Evolutionary conservation across 2,797 vertebrate genomes (phyloP).

Genomic region (Allobates femoralis): DNA sequence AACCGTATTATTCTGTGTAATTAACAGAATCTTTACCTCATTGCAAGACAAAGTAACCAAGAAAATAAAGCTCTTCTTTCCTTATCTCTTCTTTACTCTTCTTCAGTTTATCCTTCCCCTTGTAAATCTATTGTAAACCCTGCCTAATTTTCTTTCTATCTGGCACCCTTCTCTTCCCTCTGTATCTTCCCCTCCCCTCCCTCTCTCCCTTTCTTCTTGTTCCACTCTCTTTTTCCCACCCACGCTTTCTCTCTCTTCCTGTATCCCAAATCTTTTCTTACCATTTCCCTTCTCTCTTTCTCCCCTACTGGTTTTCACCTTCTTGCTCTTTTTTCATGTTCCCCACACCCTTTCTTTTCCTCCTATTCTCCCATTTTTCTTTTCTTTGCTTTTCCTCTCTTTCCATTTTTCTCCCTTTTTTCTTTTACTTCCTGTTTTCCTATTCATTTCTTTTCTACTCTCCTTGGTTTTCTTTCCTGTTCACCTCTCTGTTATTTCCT

Average conservation of each 20-base stretch:
- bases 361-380: neutral
- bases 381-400: neutral
- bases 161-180: too few species aligned
- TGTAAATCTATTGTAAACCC: too few species aligned
- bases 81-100: neutral
- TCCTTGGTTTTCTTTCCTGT: neutral
- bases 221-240: too few species aligned
- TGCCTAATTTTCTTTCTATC: too few species aligned
- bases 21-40: neutral
- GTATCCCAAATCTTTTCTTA: too few species aligned
- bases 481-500: neutral
- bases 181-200: too few species aligned
- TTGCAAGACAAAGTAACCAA: neutral
- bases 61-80: neutral
- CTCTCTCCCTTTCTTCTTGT: too few species aligned
- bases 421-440: neutral
- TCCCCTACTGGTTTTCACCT: neutral
- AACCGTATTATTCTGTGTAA: neutral
- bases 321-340: neutral
- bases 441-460: neutral
- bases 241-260: too few species aligned
- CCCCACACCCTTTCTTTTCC: too few species aligned
- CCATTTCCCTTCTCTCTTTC: too few species aligned
- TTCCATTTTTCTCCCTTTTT: neutral
- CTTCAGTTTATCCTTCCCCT: neutral